A percentile compares a stretch with the other conserved stretches of the same genome.
Conservation (phyloP, 2,888 invertebrate species). For the Eupithecia exiguata region DNA sequence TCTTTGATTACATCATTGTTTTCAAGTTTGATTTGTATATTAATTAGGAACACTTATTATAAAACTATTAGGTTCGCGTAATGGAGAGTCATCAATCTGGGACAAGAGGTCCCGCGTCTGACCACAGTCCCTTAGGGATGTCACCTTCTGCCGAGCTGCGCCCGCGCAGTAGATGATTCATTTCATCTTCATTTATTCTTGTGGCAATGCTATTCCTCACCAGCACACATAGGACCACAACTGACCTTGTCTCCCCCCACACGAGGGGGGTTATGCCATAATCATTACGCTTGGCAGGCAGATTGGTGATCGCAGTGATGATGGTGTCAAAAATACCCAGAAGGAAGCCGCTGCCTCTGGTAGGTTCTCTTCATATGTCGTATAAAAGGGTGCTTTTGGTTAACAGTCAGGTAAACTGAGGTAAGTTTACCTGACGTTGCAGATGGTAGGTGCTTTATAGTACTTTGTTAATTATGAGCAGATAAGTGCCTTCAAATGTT, state of each 20-base stretch:
- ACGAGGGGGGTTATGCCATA: not conserved
- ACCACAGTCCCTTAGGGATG: slow-evolving; percentile 38
- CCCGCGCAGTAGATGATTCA: not conserved
- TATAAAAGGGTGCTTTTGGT: no score
- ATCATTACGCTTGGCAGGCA: no score
- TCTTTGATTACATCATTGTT: not conserved
- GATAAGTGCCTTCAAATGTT: no score
- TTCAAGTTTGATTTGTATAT: slow-evolving; percentile 11
- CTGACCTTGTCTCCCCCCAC: not conserved
- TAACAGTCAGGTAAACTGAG: no score
- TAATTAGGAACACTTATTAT: slow-evolving; percentile 37
- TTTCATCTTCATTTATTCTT: not conserved
- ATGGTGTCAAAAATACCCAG: no score
- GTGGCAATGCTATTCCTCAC: not conserved
- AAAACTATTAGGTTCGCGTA: slow-evolving; percentile 42
- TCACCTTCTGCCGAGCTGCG: not conserved
- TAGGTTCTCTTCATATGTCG: no score
- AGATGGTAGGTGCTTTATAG: no score
- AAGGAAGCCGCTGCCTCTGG: no score
- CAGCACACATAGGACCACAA: not conserved
- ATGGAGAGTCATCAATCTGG: slow-evolving; percentile 60
- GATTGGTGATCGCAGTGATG: no score
- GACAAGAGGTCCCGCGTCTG: slow-evolving; percentile 54
- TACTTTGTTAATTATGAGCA: not conserved
- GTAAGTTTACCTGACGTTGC: no score